A percentile compares a stretch with the other conserved stretches of the same genome.
These are phyloP conservation scores for Archocentrus centrarchus DNA, from an alignment of 2,113 vertebrate species.

Conservation along the genomic window DNA sequence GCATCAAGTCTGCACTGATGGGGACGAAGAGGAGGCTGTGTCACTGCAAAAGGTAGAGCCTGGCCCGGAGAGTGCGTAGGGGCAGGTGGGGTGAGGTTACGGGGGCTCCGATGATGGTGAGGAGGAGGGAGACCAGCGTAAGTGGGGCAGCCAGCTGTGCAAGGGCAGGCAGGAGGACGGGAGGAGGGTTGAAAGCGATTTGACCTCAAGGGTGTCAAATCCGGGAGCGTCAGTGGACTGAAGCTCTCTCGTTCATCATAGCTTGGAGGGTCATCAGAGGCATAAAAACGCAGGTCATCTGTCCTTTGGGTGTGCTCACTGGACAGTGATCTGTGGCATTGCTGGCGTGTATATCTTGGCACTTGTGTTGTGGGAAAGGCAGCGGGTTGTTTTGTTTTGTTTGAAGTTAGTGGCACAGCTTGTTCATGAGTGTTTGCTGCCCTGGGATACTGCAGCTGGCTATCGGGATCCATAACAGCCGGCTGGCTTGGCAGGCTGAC, in stretches of 20 bases:
- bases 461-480: slow-evolving; percentile 56
- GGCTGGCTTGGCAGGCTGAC: slow-evolving; percentile 44
- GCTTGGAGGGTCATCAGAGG: slow-evolving; percentile 83
- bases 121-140: slow-evolving; percentile 59
- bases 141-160: slow-evolving; percentile 64
- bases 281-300: slow-evolving; percentile 70
- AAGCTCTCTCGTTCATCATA: slow-evolving; percentile 85
- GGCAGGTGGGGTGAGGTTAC: slow-evolving; percentile 71
- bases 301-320: slow-evolving; percentile 48
- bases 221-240: slow-evolving; percentile 77
- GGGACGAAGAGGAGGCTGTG: slow-evolving; percentile 65
- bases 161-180: slow-evolving; percentile 76
- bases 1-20: slow-evolving; percentile 76
- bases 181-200: slow-evolving; percentile 71
- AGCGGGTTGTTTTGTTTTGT: slow-evolving; percentile 52
- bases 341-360: slow-evolving; percentile 51
- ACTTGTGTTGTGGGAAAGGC: slow-evolving; percentile 61
- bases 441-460: slow-evolving; percentile 47
- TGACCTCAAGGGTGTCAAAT: slow-evolving; percentile 68
- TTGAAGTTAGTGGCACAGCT: slow-evolving; percentile 41
- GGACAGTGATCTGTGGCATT: slow-evolving; percentile 55
- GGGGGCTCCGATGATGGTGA: slow-evolving; percentile 72
- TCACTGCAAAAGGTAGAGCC: slow-evolving; percentile 52
- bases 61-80: slow-evolving; percentile 72
- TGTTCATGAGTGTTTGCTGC: slow-evolving; percentile 42